Conservation (phyloP, 2,113 vertebrate genomes). For the Platysteira castanea region DNA sequence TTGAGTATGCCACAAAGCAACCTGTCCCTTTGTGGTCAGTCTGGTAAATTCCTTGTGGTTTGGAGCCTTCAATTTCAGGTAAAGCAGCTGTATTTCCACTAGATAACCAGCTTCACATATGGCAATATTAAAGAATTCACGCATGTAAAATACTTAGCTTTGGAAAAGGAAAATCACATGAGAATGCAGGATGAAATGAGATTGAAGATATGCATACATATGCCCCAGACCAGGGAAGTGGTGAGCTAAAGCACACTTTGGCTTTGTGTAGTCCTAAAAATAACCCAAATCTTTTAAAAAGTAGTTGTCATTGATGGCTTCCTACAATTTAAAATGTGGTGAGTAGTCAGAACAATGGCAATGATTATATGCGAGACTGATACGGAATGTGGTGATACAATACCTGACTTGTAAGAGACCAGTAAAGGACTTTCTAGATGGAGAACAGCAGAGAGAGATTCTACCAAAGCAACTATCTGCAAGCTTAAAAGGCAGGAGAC, state of each 20-base stretch:
- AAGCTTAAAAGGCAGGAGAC: neutral
- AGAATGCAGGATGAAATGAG: neutral
- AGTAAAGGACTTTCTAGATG: neutral
- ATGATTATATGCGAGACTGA: neutral
- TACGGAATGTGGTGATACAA: neutral
- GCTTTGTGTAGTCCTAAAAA: neutral
- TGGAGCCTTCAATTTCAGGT: neutral
- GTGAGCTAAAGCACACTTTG: neutral
- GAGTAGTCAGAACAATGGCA: neutral
- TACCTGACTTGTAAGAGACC: neutral
- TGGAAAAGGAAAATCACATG: neutral
- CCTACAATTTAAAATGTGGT: neutral
- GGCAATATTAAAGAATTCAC: neutral
- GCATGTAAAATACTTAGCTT: neutral
- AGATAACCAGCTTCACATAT: neutral
- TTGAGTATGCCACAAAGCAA: neutral
- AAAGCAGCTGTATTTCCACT: neutral
- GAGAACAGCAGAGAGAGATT: neutral
- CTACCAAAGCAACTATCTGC: neutral
- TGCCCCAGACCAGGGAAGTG: neutral
- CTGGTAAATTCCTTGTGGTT: neutral
- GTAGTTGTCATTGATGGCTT: neutral
- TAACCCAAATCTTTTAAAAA: neutral
- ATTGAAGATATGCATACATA: fast-evolving
- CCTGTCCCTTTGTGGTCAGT: neutral